Base-by-base conservation (phyloP, 2,888 invertebrate species). In the Cacoxenus indagator region DNA sequence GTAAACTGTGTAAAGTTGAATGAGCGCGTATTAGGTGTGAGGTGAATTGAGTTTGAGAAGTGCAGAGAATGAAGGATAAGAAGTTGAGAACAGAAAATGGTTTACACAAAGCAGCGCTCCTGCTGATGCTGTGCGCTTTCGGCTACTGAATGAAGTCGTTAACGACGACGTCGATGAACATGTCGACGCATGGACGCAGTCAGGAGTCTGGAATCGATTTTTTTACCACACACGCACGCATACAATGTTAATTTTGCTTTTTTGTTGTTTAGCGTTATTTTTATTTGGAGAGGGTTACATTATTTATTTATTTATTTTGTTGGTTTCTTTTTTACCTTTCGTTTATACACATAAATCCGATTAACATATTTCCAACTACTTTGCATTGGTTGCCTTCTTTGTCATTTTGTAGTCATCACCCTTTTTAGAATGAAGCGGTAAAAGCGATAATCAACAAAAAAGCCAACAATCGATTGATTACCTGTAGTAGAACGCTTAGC, bases 171-270 rank as follows among this genome's bases (percentile, higher is more conserved):
- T n/a, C n/a, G n/a, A n/a, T n/a, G n/a, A n/a, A n/a, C n/a, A n/a
- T n/a, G n/a, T n/a, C n/a, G n/a, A n/a, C n/a, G n/a, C n/a, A n/a
- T n/a, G n/a, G n/a, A n/a, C n/a, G n/a, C n/a, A 37, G 29, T 31
- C 65, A 81, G 82, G 81, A 80, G 84, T 81, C 80, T 81, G 84
- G 81, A 78, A 81, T 81, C 80, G 80, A 81, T 81, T 81, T 80
- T 80, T 81, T 84, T 74, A 72, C 71, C 82, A 74, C 73, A 72
- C 82, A 75, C 82, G 75, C 73, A 80, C 72, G 61, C 68, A 70
- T 64, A 71, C 68, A 68, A 19, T 17, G 17, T 73, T 73, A 73
- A 74, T 76, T 81, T 73, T 70, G 31, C 73, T 69, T 73, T 76
- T 72, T 73, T 73, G 75, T 81, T 77, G 81, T 75, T 81, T 73